These are phyloP conservation scores for Cremastinae sp. DNA, from an alignment of 2,888 invertebrate species.

Conservation along the genomic window DNA sequence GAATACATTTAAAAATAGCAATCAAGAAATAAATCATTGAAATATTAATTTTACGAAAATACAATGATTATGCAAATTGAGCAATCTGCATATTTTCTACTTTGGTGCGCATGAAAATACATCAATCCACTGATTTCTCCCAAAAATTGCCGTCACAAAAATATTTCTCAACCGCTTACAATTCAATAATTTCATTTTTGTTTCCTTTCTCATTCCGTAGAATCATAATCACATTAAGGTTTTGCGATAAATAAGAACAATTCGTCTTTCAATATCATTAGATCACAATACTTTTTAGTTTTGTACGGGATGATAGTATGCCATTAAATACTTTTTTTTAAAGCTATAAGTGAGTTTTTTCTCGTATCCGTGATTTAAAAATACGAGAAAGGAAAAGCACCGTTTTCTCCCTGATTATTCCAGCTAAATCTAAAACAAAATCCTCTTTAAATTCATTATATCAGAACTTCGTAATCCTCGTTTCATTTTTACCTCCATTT, in stretches of 20 bases:
- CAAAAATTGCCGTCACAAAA: background rate
- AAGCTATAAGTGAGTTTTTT: slow-evolving; percentile 38
- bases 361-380: slow-evolving; percentile 27
- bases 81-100: too few species aligned
- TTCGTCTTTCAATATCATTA: slow-evolving; percentile 22
- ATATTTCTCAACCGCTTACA: too few species aligned
- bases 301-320: too few species aligned
- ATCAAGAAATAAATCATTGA: too few species aligned
- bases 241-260: slow-evolving; percentile 26
- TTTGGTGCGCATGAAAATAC: background rate
- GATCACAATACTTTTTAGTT: slow-evolving; percentile 46
- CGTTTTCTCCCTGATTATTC: slow-evolving; percentile 45
- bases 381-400: slow-evolving; percentile 48
- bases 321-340: slow-evolving; percentile 18
- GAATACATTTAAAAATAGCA: too few species aligned
- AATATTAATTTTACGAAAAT: too few species aligned
- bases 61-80: too few species aligned
- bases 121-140: background rate
- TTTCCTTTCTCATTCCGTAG: slow-evolving; percentile 17
- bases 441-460: slow-evolving; percentile 35
- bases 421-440: slow-evolving; percentile 28
- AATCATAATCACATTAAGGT: slow-evolving; percentile 24
- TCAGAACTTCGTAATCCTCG: slow-evolving; percentile 54
- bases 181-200: too few species aligned
- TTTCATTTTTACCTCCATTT: slow-evolving; percentile 17